Base-by-base conservation (phyloP, 2,888 invertebrate genomes). In the Drosophila emarginata region DNA sequence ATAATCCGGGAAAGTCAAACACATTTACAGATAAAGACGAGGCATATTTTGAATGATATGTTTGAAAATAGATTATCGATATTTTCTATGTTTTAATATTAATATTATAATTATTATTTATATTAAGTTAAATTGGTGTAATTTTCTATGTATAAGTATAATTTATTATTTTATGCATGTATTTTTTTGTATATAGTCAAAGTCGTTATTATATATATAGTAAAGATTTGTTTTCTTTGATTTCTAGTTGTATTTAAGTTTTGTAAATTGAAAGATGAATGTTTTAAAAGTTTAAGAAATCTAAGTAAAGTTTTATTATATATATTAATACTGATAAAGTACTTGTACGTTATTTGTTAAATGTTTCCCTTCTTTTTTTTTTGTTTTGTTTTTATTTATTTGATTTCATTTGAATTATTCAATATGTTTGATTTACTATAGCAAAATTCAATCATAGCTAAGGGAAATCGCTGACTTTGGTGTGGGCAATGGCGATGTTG, bases 401-500 rank as follows among this genome's bases (percentile, higher is more conserved):
- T 11, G 7, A 53, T 53, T 53, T 15, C 2, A 32, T 32, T 32
- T 32, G 2, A 32, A 9, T 52, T 7, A 32, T 37, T 37, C 26
- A 45, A 32, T 37, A 61, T 26, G 32, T 50, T 7, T 12, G 51
- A 52, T 56, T 26, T 21, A 18, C 5, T 18, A 5, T 23, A 21
- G 18, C 9, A 5, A 26, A 26, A 0, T 36, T 76, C 63, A 83
- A 67, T 91, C 91, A 69, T 90, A 90, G 64, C 75, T 84, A 63
- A 89, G 63, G 32, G 89, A 90, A 21, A 89, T 78, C 9, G 81
- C 78, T 11, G 91, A 91, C 76, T 90, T 91, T 32, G 91, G 91
- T 70, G 92, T 91, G 67, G 91, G 91, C 77, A 91, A 82, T 78
- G 91, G 91, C 63, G 92, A 92, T 65, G 90, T 90, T 64, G 89